These are phyloP conservation scores for Phymastichus coffea DNA, from an alignment of 1,140 invertebrate genomes.

Conservation along the genomic window DNA sequence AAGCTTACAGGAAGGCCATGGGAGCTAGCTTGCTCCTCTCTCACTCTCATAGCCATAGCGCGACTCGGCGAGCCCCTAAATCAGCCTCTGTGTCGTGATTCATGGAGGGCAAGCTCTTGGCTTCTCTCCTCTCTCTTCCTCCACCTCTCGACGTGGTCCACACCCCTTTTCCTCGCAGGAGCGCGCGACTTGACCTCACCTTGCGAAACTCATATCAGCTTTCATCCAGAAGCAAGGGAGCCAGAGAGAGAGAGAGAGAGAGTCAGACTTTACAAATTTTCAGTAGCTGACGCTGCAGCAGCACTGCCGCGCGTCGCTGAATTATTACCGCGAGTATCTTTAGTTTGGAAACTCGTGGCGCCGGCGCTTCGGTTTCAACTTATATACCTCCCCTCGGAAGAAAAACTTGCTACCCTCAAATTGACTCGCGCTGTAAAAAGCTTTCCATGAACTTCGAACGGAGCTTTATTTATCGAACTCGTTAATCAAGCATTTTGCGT, in stretches of 20 bases:
- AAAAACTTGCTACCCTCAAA: too few species aligned
- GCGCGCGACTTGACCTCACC: neutral
- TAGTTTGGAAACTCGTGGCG: neutral
- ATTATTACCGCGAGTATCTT: constrained; percentile 7
- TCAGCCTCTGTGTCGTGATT: constrained; percentile 54
- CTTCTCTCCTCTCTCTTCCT: constrained; percentile 24
- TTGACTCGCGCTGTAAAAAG: too few species aligned
- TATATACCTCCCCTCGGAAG: too few species aligned
- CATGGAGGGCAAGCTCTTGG: constrained; percentile 50
- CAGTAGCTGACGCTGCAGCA: constrained; percentile 18
- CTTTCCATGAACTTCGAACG: too few species aligned
- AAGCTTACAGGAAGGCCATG: constrained; percentile 46
- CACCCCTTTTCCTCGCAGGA: constrained; percentile 29
- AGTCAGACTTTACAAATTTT: constrained; percentile 17
- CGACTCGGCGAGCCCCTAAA: constrained; percentile 42
- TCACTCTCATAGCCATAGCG: constrained; percentile 24
- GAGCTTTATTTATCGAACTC: too few species aligned
- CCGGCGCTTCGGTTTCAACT: neutral
- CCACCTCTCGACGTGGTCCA: constrained; percentile 20
- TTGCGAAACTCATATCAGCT: constrained; percentile 27
- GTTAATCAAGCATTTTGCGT: too few species aligned
- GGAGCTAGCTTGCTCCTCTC: constrained; percentile 37
- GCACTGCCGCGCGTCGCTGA: neutral
- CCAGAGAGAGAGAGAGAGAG: neutral
- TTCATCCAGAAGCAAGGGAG: constrained; percentile 9